Conservation (phyloP, 2,113 vertebrate species). For the Todiramphus chloris region DNA sequence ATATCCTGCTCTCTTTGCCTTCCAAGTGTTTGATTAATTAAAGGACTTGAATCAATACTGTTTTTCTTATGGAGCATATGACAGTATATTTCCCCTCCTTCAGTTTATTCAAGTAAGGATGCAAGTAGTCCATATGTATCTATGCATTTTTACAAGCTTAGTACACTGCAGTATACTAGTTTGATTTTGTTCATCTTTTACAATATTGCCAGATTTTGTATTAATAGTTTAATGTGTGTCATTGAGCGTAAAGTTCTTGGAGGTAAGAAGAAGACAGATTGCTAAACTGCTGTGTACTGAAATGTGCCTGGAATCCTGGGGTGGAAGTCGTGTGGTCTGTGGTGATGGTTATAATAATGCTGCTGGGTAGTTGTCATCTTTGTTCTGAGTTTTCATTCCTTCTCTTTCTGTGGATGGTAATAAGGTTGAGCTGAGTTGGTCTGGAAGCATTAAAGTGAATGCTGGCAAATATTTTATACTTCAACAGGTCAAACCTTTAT, state of each 20-base stretch:
- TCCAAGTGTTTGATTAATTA: not conserved
- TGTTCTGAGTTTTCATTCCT: not conserved
- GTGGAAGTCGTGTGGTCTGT: not conserved
- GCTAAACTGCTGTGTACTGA: not conserved
- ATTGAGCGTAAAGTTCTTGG: not conserved
- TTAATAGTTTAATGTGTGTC: not conserved
- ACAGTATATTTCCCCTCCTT: not conserved
- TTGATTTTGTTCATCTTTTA: not conserved
- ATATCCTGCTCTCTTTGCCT: not conserved
- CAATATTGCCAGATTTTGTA: not conserved
- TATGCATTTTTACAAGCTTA: not conserved
- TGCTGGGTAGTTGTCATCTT: not conserved
- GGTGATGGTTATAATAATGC: not conserved
- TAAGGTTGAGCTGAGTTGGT: not conserved
- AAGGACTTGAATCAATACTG: not conserved
- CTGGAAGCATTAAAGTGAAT: not conserved
- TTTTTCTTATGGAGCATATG: not conserved
- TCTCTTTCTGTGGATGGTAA: not conserved
- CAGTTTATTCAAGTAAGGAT: not conserved
- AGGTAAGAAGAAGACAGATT: not conserved
- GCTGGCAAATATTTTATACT: not conserved
- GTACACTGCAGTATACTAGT: not conserved
- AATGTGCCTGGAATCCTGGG: not conserved
- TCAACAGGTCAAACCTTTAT: not conserved
- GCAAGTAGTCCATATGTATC: not conserved